A percentile compares a stretch with the other conserved stretches of the same genome.
phyloP scores from a whole-genome alignment of 23 tunicate genomes.

The Clavelina lepadiformis region DNA sequence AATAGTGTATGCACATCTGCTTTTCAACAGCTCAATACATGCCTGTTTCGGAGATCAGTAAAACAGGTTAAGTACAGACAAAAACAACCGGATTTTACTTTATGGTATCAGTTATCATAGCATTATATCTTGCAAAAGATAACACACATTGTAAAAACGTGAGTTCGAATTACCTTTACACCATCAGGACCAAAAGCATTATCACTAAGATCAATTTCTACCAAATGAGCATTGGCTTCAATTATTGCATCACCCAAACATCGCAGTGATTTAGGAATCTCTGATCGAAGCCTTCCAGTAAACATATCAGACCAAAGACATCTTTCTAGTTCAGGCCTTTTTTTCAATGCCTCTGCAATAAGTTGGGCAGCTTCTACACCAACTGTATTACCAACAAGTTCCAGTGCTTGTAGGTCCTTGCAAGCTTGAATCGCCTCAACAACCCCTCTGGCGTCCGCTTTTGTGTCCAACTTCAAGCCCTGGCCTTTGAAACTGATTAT shows the following conservation, averaged over 20 bases:
- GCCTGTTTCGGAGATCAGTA: too few species aligned
- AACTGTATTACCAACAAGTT: slow-evolving; percentile 75
- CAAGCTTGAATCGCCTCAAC: slow-evolving; percentile 40
- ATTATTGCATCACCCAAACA: slow-evolving; percentile 61
- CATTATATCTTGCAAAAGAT: background rate
- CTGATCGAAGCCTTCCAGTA: slow-evolving; percentile 70
- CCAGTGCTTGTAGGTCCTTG: slow-evolving; percentile 61
- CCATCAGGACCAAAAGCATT: slow-evolving; percentile 90
- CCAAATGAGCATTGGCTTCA: slow-evolving; percentile 55
- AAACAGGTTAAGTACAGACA: background rate
- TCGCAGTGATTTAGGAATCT: slow-evolving; percentile 68
- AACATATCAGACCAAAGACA: slow-evolving; percentile 91
- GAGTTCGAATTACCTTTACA: slow-evolving; percentile 29
- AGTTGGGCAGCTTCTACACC: slow-evolving; percentile 72
- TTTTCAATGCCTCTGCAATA: slow-evolving; percentile 38
- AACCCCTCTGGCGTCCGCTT: slow-evolving; percentile 61
- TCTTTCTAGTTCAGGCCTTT: slow-evolving; percentile 61
- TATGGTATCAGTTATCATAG: background rate
- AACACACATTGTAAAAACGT: too few species aligned
- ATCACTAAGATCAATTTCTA: slow-evolving; percentile 79
- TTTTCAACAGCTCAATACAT: slow-evolving; percentile 36
- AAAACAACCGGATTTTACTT: background rate
- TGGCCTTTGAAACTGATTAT: slow-evolving; percentile 33
- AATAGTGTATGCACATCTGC: slow-evolving; percentile 29
- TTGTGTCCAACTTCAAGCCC: slow-evolving; percentile 19